These are phyloP conservation scores for Thalassarche chlororhynchos DNA, from an alignment of 2,113 vertebrate species.

Conservation along the genomic window DNA sequence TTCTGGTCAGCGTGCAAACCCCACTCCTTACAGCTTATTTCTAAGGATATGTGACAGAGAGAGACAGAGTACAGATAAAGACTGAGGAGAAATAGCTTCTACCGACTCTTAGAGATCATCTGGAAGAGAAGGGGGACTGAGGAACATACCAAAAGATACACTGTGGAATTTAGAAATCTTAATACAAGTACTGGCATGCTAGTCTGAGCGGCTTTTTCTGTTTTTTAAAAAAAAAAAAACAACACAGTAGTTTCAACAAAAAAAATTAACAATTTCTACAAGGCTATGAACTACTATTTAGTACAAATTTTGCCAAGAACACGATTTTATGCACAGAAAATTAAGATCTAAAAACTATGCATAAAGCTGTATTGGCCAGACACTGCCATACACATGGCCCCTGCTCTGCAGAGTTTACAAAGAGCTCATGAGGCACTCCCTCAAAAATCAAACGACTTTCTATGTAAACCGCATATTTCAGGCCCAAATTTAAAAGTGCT, in stretches of 20 bases:
- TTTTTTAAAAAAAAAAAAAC: not conserved
- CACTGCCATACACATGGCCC: rapidly evolving
- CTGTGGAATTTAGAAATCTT: not conserved
- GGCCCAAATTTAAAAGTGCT: not conserved
- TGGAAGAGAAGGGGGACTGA: not conserved
- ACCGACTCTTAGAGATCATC: not conserved
- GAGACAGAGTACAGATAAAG: not conserved
- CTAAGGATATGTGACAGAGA: not conserved
- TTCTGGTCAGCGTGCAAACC: not conserved
- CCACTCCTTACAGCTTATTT: not conserved
- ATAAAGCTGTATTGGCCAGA: not conserved
- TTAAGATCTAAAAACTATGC: not conserved
- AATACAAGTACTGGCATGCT: not conserved
- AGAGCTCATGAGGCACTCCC: not conserved
- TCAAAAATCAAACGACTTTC: not conserved
- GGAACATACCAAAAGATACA: not conserved
- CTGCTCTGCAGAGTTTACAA: not conserved
- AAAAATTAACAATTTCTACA: not conserved
- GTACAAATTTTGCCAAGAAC: not conserved
- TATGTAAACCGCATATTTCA: not conserved
- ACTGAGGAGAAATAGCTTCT: not conserved
- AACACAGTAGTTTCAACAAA: not conserved
- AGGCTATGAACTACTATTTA: not conserved
- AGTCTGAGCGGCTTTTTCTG: not conserved
- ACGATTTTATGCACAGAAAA: not conserved